phyloP scores from a whole-genome alignment of 2,888 invertebrate species.

The Spisula subtruncata region DNA sequence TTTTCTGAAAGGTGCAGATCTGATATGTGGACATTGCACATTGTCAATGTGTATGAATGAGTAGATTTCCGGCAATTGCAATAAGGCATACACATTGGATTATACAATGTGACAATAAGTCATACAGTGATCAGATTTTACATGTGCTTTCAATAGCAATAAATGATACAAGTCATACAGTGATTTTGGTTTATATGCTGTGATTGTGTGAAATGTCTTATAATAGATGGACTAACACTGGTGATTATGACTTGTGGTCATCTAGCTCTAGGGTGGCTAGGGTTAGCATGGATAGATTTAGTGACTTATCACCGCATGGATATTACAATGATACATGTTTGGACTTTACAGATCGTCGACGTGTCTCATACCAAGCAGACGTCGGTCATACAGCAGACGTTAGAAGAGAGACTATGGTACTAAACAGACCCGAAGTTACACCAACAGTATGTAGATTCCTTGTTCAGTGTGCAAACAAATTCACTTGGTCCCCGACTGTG shows the following conservation, averaged over 20 bases:
- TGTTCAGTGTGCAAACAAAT: too few relatives aligned
- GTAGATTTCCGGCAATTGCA: too few relatives aligned
- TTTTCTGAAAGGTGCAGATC: neutral
- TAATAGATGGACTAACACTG: neutral
- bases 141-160: too few relatives aligned
- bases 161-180: too few relatives aligned
- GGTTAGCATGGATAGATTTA: too few relatives aligned
- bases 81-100: too few relatives aligned
- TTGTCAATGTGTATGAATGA: too few relatives aligned
- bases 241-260: neutral
- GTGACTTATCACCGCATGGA: neutral
- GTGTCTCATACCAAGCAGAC: slow-evolving; percentile 71
- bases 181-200: too few relatives aligned
- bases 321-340: slow-evolving; percentile 35
- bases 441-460: slow-evolving; percentile 68
- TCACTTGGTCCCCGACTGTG: too few relatives aligned
- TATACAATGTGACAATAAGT: too few relatives aligned
- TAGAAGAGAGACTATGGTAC: slow-evolving; percentile 81
- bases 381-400: slow-evolving; percentile 65
- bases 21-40: neutral
- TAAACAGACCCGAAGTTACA: slow-evolving; percentile 73
- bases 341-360: slow-evolving; percentile 73
- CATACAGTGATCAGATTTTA: too few relatives aligned
- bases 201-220: neutral
- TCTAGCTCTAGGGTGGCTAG: neutral